Base-by-base conservation (phyloP, 2,113 vertebrate genomes). In the Forbesichthys papilliferus region DNA sequence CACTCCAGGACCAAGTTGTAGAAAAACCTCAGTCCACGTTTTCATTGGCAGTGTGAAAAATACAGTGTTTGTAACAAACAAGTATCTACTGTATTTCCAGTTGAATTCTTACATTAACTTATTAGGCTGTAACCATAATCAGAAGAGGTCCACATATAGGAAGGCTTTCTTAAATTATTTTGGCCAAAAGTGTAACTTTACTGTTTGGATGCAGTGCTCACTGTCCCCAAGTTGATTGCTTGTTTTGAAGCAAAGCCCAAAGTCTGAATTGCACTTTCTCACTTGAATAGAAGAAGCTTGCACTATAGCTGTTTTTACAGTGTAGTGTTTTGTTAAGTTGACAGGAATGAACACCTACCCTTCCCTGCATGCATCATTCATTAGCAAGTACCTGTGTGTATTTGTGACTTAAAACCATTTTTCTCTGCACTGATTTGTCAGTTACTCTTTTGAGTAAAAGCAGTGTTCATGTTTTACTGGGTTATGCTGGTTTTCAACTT, bases 391-490 rank as follows among this genome's bases (percentile, higher is more conserved):
- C 33, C 48, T 34, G 14, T 34, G 11, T 34, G 58, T 12, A 27
- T 51, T 64, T 14, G 52, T 7, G 20, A 27, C 7, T 1, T 36
- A 3, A 61, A 16, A 57, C 3, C 33, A 52, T n/a, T 61, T 11
- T 20, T 13, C 27, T 20, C 48, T 69, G 56, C 55, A 69, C 66
- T 69, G 47, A 14, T 4, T 52, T 61, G 53, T 61, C 12, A 42
- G 33, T 61, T 69, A 13, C 16, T 69, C 56, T 9, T 59, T 20
- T 3, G 48, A 53, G 6, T 20, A 16, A 53, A 11, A 34, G n/a
- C 53, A 61, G 52, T 69, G 67, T 69, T 69, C 60, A 69, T 48
- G 36, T 42, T 16, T 69, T 61, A 27, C 34, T 58, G 48, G 18
- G n/a, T 58, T 48, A 33, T 46, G 48, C 49, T 51, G 6, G 46